Evolutionary conservation across 2,888 invertebrate species (phyloP), one percentile per base, ranked within the genome.

Genomic region (Escarpia spicata): DNA sequence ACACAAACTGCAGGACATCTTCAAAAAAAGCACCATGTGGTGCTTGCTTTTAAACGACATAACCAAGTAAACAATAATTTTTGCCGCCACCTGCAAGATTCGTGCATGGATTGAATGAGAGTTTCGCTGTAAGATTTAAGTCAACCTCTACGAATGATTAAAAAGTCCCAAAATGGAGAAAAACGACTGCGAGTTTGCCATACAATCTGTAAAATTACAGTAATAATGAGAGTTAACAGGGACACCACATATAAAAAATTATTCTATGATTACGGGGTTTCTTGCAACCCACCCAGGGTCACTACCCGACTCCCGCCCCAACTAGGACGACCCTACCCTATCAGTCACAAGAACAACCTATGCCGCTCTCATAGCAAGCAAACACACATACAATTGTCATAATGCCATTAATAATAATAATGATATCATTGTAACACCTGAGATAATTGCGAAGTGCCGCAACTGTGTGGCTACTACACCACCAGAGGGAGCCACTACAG

Each of bases 391-490:
- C 3, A 75, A 26, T 75, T 26, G 26, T 75, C 19, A 75, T 75
- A 75, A 19, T 26, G 75, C n/a, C 75, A 75, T 75, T 26, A n/a
- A 26, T 75, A 75, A 75, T 75, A 75, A 75, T 75, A 75, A 75
- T 75, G 75, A 75, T 75, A 75, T 75, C 75, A 75, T 75, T 75
- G 75, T 75, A 75, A 75, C 75, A 75, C 75, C 75, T 75, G 75
- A 75, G 75, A 75, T 75, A 75, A 75, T 75, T 75, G 75, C 75
- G 26, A 75, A 26, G 75, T 75, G 19, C 75, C 75, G 26, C 75
- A 75, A 75, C 75, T 75, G 75, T 6, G 26, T 75, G 75, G 75
- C 26, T 12, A 9, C 52, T 52, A 52, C 52, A 52, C 52, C 52
- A 75, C 75, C 75, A 75, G 75, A 26, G 19, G 75, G 75, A 75